Evolutionary conservation across 2,888 invertebrate species (phyloP).

Genomic region (Agriopis aurantiaria): DNA sequence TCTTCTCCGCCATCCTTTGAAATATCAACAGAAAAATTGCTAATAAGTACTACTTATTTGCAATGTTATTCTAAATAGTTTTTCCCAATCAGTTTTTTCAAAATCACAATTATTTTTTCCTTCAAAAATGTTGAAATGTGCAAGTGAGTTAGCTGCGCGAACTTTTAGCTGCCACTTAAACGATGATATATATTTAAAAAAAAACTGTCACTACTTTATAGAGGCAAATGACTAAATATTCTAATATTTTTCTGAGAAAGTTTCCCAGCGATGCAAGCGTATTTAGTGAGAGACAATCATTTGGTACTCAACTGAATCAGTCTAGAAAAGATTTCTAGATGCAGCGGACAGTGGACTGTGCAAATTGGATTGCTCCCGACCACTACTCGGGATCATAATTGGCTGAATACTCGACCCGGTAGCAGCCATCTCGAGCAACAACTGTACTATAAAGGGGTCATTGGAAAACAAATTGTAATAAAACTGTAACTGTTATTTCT

Average conservation of each 20-base stretch:
- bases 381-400: constrained; percentile 66
- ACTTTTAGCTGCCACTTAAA: too few species aligned
- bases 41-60: too few species aligned
- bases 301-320: constrained; percentile 40
- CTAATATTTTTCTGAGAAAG: background rate
- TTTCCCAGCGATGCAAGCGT: background rate
- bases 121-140: too few species aligned
- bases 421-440: constrained; percentile 45
- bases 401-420: constrained; percentile 63
- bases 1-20: too few species aligned
- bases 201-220: background rate
- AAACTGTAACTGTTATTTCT: background rate
- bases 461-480: constrained; percentile 10
- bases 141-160: too few species aligned
- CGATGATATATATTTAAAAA: too few species aligned
- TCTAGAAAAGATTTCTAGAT: constrained; percentile 49
- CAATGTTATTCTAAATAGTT: too few species aligned
- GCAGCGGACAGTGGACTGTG: constrained; percentile 71
- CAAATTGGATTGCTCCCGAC: constrained; percentile 79
- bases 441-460: constrained; percentile 50
- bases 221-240: background rate
- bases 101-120: too few species aligned
- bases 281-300: background rate
- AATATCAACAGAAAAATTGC: too few species aligned
- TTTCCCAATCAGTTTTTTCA: too few species aligned